Conservation (phyloP, 1,140 invertebrate genomes). For the Diprion similis region DNA sequence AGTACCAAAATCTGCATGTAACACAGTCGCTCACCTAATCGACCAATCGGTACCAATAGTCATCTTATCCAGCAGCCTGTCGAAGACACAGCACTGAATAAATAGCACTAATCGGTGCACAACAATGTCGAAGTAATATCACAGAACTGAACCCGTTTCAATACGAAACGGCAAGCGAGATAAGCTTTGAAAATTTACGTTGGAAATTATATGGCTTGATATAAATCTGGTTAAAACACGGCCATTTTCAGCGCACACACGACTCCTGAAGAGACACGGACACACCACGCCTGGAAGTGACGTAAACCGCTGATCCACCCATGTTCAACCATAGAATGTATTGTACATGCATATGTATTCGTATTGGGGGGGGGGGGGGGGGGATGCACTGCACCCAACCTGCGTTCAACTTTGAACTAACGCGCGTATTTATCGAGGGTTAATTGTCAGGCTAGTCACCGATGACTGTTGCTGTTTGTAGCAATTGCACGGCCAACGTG, state of each 20-base stretch:
- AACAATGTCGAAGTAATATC: background rate
- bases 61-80: background rate
- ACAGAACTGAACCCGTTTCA: no score
- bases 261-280: slow-evolving; percentile 21
- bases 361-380: no score
- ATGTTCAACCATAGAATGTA: background rate
- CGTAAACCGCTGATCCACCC: slow-evolving; percentile 12
- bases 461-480: no score
- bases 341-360: background rate
- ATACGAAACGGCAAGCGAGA: no score
- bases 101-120: background rate
- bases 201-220: slow-evolving; percentile 14
- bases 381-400: no score
- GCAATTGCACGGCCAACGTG: no score
- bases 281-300: slow-evolving; percentile 48
- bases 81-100: background rate
- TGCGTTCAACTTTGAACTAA: no score
- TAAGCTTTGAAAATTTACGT: no score
- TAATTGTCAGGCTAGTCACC: no score
- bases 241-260: slow-evolving; percentile 53
- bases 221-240: slow-evolving; percentile 37
- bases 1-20: background rate
- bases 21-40: background rate
- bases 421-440: no score
- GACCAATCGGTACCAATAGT: slow-evolving; percentile 1